phyloP scores from a whole-genome alignment of 1,140 invertebrate species.

The Magallana ariakensis region DNA sequence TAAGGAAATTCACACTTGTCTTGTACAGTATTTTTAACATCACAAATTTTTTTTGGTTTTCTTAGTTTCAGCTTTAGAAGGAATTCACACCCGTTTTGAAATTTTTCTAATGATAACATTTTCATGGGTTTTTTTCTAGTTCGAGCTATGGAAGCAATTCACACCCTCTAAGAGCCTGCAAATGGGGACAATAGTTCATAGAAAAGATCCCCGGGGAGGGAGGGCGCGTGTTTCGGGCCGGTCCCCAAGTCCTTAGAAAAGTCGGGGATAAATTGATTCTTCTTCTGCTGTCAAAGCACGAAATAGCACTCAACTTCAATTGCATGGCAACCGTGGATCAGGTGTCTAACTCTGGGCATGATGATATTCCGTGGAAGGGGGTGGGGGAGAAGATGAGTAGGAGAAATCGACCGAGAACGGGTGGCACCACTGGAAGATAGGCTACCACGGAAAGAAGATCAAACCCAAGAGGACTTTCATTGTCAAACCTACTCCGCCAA shows the following conservation, averaged over 20 bases:
- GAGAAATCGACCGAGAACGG: slow-evolving; percentile 92
- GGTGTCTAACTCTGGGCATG: slow-evolving; percentile 90
- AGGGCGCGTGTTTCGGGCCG: slow-evolving; percentile 87
- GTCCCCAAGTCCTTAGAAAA: slow-evolving; percentile 87
- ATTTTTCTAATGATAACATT: background rate
- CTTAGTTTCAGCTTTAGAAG: too few relatives aligned
- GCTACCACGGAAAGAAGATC: slow-evolving; percentile 93
- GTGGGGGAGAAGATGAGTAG: slow-evolving; percentile 89
- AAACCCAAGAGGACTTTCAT: background rate
- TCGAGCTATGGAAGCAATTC: slow-evolving; percentile 92
- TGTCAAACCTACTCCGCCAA: background rate
- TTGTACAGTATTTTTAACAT: too few relatives aligned
- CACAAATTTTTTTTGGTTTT: too few relatives aligned
- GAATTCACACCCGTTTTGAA: too few relatives aligned
- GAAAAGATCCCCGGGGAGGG: slow-evolving; percentile 89
- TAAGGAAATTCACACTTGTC: too few relatives aligned
- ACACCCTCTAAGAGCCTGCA: slow-evolving; percentile 95
- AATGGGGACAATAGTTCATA: slow-evolving; percentile 89
- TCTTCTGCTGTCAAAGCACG: slow-evolving; percentile 87
- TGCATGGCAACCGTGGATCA: slow-evolving; percentile 96
- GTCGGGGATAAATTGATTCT: slow-evolving; percentile 88
- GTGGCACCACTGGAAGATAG: slow-evolving; percentile 93
- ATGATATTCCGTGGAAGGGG: slow-evolving; percentile 88
- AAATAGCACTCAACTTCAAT: slow-evolving; percentile 88
- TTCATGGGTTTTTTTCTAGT: slow-evolving; percentile 81